Base-by-base conservation (phyloP, 2,797 vertebrate species). In the Bradypodion ventrale region DNA sequence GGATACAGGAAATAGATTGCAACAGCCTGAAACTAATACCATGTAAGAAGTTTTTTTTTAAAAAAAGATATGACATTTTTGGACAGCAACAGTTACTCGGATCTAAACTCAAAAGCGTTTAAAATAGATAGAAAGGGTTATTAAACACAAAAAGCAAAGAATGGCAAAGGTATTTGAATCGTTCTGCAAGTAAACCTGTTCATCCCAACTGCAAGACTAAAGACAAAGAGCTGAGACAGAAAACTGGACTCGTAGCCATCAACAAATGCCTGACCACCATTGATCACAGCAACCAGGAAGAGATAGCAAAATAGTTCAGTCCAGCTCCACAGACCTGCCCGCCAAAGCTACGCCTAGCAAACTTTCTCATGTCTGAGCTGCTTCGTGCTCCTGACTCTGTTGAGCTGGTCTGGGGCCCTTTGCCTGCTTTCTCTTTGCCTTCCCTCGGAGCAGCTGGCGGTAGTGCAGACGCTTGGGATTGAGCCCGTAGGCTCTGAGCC, bases 401-500 rank as follows among this genome's bases (percentile, higher is more conserved):
- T 0, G 32, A 75, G 37, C 40, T 9, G 63, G 40, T 79, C 23
- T 40, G 81, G 21, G 29, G 62, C 40, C 94, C 94, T 2, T 91
- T 70, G 27, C 85, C 87, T 82, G 94, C 94, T 93, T 95, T 91
- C 87, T 93, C 89, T 0, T 84, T 78, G 92, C 95, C 83, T 87
- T 96, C 89, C 96, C 94, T 40, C 94, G 91, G 89, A 95, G 95
- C 0, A 97, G 94, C 94, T 97, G 97, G 83, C 95, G 96, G 93
- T 97, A 98, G 88, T 95, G 96, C 73, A 98, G 90, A 81, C 96
- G 96, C 90, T 97, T 97, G 42, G 98, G 97, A 90, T 99, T 98
- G 77, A 99, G 95, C 5, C 98, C 98, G 0, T 97, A 99, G 0
- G 98, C 98, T 90, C 94, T 96, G 80, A 99, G 94, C 90, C 98